phyloP scores from a whole-genome alignment of 2,113 vertebrate genomes.

The Campylomormyrus tamandua region DNA sequence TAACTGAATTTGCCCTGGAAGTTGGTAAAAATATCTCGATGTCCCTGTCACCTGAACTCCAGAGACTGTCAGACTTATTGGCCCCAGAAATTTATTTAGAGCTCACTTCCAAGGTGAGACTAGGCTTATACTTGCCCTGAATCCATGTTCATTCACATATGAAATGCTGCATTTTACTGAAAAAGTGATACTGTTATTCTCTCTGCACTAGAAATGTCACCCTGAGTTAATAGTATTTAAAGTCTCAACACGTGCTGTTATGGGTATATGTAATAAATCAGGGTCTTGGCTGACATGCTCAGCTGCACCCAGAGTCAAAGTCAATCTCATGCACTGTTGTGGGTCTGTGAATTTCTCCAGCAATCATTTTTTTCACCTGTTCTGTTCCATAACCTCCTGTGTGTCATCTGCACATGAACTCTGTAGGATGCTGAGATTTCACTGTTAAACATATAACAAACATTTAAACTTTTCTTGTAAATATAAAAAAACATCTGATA shows the following conservation, averaged over 20 bases:
- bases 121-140: slow-evolving; percentile 2
- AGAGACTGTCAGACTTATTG: background rate
- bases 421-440: slow-evolving; percentile 39
- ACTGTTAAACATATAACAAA: slow-evolving; percentile 97
- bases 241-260: background rate
- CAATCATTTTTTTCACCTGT: background rate
- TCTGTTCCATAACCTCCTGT: background rate
- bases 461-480: slow-evolving; percentile 77
- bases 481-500: slow-evolving; percentile 63
- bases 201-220: background rate
- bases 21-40: slow-evolving; percentile 79
- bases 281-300: background rate
- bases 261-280: background rate
- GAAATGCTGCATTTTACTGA: background rate
- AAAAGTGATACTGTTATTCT: background rate
- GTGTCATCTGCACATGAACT: background rate
- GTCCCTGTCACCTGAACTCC: slow-evolving; percentile 55
- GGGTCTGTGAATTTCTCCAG: background rate
- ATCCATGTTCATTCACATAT: background rate
- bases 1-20: background rate
- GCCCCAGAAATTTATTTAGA: background rate
- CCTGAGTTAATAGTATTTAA: background rate
- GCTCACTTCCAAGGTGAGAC: slow-evolving; percentile 18
- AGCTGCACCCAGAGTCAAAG: background rate
- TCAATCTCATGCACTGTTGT: background rate